phyloP scores from a whole-genome alignment of 2,113 vertebrate genomes.

The Bostrychus sinensis region DNA sequence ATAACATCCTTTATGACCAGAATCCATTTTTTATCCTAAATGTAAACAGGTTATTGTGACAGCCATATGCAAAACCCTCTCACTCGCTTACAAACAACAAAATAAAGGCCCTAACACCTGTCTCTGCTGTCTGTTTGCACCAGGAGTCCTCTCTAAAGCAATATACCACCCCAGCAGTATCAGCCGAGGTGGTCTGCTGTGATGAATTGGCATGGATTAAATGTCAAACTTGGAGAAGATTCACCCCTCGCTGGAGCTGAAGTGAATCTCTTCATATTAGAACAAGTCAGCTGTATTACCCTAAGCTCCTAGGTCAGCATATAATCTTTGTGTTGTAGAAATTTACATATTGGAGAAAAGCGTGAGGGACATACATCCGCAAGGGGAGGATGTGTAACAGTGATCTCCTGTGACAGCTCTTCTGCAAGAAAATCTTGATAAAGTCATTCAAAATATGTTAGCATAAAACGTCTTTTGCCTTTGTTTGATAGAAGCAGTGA shows the following conservation, averaged over 20 bases:
- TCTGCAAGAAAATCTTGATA: too few relatives aligned
- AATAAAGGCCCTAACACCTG: constrained; percentile 31
- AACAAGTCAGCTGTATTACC: constrained; percentile 43
- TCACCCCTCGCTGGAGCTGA: constrained; percentile 39
- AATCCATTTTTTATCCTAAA: constrained; percentile 34
- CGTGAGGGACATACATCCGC: neutral
- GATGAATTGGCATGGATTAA: constrained; percentile 76
- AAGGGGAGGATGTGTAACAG: too few relatives aligned
- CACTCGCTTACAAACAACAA: constrained; percentile 1
- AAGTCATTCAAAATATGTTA: too few relatives aligned
- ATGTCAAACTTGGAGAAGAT: constrained; percentile 70
- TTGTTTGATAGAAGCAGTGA: too few relatives aligned
- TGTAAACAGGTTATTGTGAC: constrained; percentile 13
- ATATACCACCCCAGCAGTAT: constrained; percentile 43
- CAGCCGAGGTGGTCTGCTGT: constrained; percentile 50
- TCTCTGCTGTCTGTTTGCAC: constrained; percentile 15
- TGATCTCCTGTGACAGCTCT: too few relatives aligned
- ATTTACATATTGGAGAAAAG: constrained; percentile 6
- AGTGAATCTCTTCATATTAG: constrained; percentile 46
- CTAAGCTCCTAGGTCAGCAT: constrained; percentile 25
- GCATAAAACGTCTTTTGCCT: too few relatives aligned
- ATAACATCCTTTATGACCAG: constrained; percentile 35
- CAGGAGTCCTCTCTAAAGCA: constrained; percentile 33
- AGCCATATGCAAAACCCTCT: neutral
- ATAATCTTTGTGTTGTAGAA: constrained; percentile 28